phyloP scores from a whole-genome alignment of 2,797 vertebrate species.

The Pipistrellus pygmaeus region DNA sequence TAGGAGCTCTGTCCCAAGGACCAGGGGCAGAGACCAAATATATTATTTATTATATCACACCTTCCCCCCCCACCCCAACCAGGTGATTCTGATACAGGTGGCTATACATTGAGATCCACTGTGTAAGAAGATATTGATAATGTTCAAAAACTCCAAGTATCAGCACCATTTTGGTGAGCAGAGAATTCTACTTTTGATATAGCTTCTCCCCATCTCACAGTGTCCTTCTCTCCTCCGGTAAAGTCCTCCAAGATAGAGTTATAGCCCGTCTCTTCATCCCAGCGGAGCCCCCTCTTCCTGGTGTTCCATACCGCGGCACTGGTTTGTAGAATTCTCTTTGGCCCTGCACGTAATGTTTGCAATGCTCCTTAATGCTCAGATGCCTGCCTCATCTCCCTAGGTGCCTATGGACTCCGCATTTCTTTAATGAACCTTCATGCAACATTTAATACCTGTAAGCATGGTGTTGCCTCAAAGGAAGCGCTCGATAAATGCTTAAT shows the following conservation, averaged over 20 bases:
- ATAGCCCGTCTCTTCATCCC: background rate
- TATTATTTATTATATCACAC: background rate
- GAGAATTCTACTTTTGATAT: conserved; percentile 1
- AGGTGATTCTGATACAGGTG: background rate
- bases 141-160: background rate
- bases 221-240: background rate
- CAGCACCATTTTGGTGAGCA: background rate
- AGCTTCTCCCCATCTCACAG: background rate
- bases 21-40: background rate
- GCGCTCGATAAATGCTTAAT: conserved; percentile 29
- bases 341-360: background rate
- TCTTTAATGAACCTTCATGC: conserved; percentile 21
- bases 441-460: conserved; percentile 16
- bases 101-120: background rate
- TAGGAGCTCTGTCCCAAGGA: conserved; percentile 18
- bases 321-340: conserved; percentile 17
- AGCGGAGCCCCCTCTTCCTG: background rate
- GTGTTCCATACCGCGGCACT: background rate
- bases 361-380: background rate
- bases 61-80: background rate
- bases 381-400: background rate
- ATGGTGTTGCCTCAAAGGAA: background rate
- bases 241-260: background rate
- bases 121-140: background rate
- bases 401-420: background rate